Base-by-base conservation (phyloP, 2,113 vertebrate genomes). In the Pungitius pungitius region DNA sequence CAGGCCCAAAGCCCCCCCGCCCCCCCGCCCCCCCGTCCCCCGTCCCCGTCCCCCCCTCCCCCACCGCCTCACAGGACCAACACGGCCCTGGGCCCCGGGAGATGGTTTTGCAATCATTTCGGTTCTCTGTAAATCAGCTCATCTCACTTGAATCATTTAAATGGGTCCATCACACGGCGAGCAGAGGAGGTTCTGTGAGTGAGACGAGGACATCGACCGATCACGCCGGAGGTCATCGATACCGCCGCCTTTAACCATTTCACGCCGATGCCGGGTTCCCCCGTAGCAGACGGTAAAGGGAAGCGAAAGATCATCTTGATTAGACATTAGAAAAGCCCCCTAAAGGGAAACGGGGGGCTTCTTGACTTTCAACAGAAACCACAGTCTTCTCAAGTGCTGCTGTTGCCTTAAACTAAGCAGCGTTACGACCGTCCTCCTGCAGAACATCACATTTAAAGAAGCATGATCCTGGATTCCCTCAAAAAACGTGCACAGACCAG, bases 1-100 rank as follows among this genome's bases (percentile, higher is more conserved):
- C 30, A 30, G 49, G 61, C 68, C 76, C 64, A 14, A 73, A 85
- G 67, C 68, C 20, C 30, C 30, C 30, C 30, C 30, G 2, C 30
- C 30, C 30, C 30, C 39, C 61, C 59, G 40, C 27, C 15, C 10
- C 37, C 27, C 27, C 1, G 15, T n/a, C n/a, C n/a, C n/a, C n/a
- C n/a, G n/a, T n/a, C n/a, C n/a, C n/a, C n/a, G n/a, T n/a, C n/a
- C n/a, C n/a, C n/a, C n/a, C n/a, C n/a, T n/a, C n/a, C n/a, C 39
- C 61, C 59, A 40, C 27, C 15, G 10, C 37, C 27, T 51, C 47
- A 18, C 30, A 6, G 27, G 30, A 65, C 51, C 42, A 24, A 47
- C 58, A 71, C 40, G 62, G 14, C 61, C 65, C 7, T 1, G 8
- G 15, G 49, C 64, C 40, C 64, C 40, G 26, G 78, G 73, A 76